Evolutionary conservation across 2,113 vertebrate species (phyloP).

Genomic region (Pelecanoides urinatrix): DNA sequence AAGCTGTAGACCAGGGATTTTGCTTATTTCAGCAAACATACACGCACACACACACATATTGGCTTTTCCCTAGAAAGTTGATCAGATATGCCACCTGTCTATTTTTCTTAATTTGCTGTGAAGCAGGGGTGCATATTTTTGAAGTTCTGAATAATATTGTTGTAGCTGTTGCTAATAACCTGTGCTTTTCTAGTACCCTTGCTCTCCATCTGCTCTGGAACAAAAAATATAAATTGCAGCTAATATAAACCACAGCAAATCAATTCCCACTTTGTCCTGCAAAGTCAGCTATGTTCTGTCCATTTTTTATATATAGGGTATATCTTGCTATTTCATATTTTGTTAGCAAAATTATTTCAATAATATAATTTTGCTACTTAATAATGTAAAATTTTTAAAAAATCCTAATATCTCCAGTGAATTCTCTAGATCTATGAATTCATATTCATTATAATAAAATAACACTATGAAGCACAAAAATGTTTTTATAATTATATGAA

Average conservation of each 20-base stretch:
- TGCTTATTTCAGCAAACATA: not conserved
- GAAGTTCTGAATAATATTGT: not conserved
- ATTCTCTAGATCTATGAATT: not conserved
- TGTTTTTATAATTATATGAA: not conserved
- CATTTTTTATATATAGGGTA: not conserved
- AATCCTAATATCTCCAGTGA: not conserved
- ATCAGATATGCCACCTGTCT: not conserved
- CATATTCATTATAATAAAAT: not conserved
- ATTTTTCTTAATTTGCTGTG: not conserved
- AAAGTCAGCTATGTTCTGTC: not conserved
- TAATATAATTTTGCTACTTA: not conserved
- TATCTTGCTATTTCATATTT: rapidly evolving
- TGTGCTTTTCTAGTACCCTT: not conserved
- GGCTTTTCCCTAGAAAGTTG: not conserved
- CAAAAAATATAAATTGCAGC: not conserved
- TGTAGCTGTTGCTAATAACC: not conserved
- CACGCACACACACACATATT: too few relatives aligned
- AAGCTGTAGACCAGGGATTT: not conserved
- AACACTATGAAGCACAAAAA: not conserved
- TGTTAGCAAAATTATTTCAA: not conserved
- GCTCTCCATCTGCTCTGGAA: not conserved
- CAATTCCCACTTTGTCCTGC: not conserved
- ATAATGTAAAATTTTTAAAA: not conserved
- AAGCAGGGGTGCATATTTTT: not conserved
- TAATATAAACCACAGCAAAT: not conserved